Evolutionary conservation across 2,797 vertebrate species (phyloP).

Genomic region (Eupleurogrammus muticus): DNA sequence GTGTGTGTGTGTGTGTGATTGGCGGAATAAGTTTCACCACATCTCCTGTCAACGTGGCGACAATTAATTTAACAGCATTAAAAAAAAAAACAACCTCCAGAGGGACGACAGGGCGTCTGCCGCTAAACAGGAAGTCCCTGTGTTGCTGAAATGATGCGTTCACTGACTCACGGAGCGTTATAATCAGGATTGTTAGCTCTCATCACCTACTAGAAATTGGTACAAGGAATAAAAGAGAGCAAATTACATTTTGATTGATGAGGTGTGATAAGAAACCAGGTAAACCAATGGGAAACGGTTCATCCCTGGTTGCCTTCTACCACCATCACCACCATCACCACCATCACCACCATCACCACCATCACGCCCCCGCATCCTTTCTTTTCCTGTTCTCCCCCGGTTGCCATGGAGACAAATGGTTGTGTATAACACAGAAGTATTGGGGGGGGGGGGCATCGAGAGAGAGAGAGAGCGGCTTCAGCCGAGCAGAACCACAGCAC

Average conservation of each 20-base stretch:
- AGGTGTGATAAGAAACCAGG: conserved; percentile 17
- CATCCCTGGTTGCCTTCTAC: conserved; percentile 58
- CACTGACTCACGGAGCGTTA: background rate
- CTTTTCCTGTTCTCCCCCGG: conserved; percentile 55
- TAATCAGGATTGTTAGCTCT: conserved; percentile 11
- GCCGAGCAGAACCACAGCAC: conserved; percentile 26
- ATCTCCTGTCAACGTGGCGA: background rate
- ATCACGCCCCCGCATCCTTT: conserved; percentile 57
- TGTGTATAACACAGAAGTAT: conserved; percentile 61
- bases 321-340: conserved; percentile 46
- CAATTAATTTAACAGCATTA: background rate
- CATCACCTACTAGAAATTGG: background rate
- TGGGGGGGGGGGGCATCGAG: no score
- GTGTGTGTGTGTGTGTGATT: background rate
- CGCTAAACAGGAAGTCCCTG: background rate
- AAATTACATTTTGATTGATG: background rate
- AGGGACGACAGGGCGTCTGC: background rate
- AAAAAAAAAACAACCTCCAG: no score
- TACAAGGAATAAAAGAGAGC: background rate
- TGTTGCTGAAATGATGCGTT: background rate
- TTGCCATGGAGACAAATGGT: conserved; percentile 72
- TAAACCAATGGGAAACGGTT: conserved; percentile 35
- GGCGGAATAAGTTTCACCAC: background rate
- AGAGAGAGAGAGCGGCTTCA: background rate
- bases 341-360: conserved; percentile 39